Base-by-base conservation (phyloP, 1,140 invertebrate genomes). In the Chrysoperla carnea region DNA sequence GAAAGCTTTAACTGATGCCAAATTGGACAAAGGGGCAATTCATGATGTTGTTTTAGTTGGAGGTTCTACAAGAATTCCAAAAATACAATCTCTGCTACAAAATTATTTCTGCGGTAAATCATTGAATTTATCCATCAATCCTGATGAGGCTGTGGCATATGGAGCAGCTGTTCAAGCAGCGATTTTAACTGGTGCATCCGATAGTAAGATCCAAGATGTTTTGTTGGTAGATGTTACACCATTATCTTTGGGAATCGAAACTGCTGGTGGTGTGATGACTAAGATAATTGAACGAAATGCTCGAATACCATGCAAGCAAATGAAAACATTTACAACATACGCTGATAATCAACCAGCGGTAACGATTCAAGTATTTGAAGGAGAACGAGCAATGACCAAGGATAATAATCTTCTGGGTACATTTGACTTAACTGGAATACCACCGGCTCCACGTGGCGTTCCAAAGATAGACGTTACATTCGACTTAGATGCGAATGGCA, bases 21-120 rank as follows among this genome's bases (percentile, higher is more conserved):
- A 81, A 55, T 53, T 83, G 47, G 76, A 79, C 58, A 85, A 84
- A 54, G 52, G 53, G 33, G 56, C 62, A 6, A 81, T 86, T 44
- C 67, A 86, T 52, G 82, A 87, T 46, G 75, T 87, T 6, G 79
- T 86, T 2, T 64, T 87, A 9, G 82, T 86, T 13, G 82, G 83
- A 12, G 83, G 82, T 12, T 84, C 81, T 0, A 86, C 78, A 8
- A 67, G 83, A 14, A 76, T 78, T 29, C 75, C 73, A 0, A 76
- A 76, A 52, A 68, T 78, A 38, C 74, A 76, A 50, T 66, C 58
- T 6, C 61, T 75, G 54, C 52, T 76, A 7, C 67, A 73, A 51
- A 69, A 73, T 52, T 76, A 72, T 59, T 77, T 77, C 61, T 60
- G 63, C 41, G 72, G 74, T 29, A 77, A 76, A 51, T 54, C 64